Percentiles rank a stretch among this genome's conserved stretches.
phyloP scores from a whole-genome alignment of 2,888 invertebrate species.

The Biston stratarius region DNA sequence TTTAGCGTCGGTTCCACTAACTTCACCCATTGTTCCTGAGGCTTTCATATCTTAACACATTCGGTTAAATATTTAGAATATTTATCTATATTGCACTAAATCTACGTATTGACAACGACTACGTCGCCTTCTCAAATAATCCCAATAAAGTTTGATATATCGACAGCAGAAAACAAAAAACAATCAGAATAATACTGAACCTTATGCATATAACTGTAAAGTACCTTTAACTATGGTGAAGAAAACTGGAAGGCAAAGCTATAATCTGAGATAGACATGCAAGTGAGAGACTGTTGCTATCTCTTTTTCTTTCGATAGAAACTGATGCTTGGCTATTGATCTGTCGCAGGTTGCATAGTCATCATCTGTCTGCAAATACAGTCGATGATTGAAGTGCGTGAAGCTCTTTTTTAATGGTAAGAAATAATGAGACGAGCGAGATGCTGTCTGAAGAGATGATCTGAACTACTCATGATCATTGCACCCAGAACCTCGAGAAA shows the following conservation, averaged over 20 bases:
- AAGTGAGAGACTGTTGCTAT: not conserved
- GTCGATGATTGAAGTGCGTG: too few relatives aligned
- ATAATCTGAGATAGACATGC: not conserved
- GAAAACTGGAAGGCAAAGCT: conserved; percentile 5
- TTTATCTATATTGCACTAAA: not conserved
- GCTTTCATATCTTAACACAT: not conserved
- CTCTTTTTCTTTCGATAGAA: not conserved
- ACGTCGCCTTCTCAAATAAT: conserved; percentile 23
- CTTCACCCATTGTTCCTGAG: conserved; percentile 15
- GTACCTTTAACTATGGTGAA: not conserved
- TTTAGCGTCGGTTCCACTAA: conserved; percentile 25
- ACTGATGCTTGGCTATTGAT: too few relatives aligned
- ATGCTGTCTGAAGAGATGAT: too few relatives aligned
- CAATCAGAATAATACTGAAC: not conserved
- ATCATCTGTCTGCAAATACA: too few relatives aligned
- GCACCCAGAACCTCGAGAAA: too few relatives aligned
- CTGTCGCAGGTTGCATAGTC: too few relatives aligned
- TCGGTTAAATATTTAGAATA: not conserved
- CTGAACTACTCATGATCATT: too few relatives aligned
- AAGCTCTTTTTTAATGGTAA: too few relatives aligned
- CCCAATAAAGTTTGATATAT: conserved; percentile 1
- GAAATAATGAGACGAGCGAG: too few relatives aligned
- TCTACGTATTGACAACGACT: conserved; percentile 24
- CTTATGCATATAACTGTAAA: not conserved
- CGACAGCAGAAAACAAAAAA: conserved; percentile 11